phyloP scores from a whole-genome alignment of 2,797 vertebrate species.

The Scolopax rusticola region DNA sequence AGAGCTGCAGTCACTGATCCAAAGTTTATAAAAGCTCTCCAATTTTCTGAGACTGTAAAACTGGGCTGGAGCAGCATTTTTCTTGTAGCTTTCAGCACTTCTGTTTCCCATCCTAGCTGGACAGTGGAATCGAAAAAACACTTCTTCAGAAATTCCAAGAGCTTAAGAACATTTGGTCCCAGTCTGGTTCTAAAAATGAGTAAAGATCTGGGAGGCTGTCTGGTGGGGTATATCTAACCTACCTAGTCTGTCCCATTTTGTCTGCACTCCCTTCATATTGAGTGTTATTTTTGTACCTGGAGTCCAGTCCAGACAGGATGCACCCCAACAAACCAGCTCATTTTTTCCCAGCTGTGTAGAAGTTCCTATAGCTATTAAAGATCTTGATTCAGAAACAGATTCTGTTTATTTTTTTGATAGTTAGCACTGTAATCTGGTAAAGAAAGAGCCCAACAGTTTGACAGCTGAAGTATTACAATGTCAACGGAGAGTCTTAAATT shows the following conservation, averaged over 20 bases:
- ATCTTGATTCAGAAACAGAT: neutral
- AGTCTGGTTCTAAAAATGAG: slow-evolving; percentile 61
- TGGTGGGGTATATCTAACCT: slow-evolving; percentile 28
- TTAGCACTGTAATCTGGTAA: neutral
- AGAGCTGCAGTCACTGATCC: slow-evolving; percentile 34
- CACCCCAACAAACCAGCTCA: neutral
- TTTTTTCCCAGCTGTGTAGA: neutral
- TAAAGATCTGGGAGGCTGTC: slow-evolving; percentile 39
- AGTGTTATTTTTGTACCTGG: neutral
- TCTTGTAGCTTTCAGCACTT: slow-evolving; percentile 67
- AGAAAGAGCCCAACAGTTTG: neutral
- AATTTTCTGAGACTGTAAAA: slow-evolving; percentile 63
- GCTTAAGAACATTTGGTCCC: slow-evolving; percentile 67
- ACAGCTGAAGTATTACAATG: neutral
- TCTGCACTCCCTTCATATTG: neutral
- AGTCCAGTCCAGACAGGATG: neutral
- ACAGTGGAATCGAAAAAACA: slow-evolving; percentile 46
- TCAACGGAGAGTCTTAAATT: neutral
- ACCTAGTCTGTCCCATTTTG: neutral
- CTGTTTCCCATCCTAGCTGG: slow-evolving; percentile 60
- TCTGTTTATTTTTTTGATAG: neutral
- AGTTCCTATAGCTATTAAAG: neutral
- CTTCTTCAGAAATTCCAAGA: slow-evolving; percentile 67
- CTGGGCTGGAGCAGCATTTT: slow-evolving; percentile 52
- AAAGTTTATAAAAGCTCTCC: slow-evolving; percentile 53